Evolutionary conservation across 2,797 vertebrate species (phyloP), one percentile per base, ranked within the genome.

Genomic region (Chiroxiphia lanceolata): DNA sequence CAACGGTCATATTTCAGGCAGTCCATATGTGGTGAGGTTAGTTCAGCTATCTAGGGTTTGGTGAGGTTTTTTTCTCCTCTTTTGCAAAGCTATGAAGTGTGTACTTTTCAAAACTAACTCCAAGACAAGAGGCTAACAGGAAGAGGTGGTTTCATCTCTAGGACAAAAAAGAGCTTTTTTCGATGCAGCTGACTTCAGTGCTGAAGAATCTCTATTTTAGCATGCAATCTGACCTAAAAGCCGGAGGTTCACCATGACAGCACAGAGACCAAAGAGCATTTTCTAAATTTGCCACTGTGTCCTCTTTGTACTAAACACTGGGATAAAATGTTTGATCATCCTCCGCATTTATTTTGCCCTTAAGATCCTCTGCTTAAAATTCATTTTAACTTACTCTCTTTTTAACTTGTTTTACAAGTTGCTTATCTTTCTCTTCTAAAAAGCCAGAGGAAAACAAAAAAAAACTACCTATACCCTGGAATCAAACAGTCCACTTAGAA

Each of bases 371-470:
- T 72, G 26, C 25, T 71, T 63, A 83, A 9, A 11, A 7, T 64
- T 71, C 10, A 14, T 68, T 72, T 26, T 23, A 27, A 11, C 47
- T 47, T 81, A 25, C 11, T 1, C 6, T 12, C 40, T 44, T 72
- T 40, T 15, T 5, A 51, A 27, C 6, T 57, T 77, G 15, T n/a
- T 90, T 80, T 90, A 78, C 27, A 38, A 22, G 20, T 45, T 92
- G 40, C 6, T n/a, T 23, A 48, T 20, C 14, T 33, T 44, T 92
- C 51, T 89, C 29, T 91, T 51, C 47, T 48, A 51, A 12, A 54
- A 78, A 90, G 22, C 54, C 40, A 89, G 14, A 86, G 59, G n/a
- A 94, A 97, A 94, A 91, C 22, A 5, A 26, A 40, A n/a, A 15
- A 17, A 38, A 59, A n/a, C 0, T 29, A 47, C 2, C 6, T 51